Percentiles rank a stretch among this genome's conserved stretches.
Conservation (phyloP, 2,797 vertebrate genomes). For the Sebastes iracundus region DNA sequence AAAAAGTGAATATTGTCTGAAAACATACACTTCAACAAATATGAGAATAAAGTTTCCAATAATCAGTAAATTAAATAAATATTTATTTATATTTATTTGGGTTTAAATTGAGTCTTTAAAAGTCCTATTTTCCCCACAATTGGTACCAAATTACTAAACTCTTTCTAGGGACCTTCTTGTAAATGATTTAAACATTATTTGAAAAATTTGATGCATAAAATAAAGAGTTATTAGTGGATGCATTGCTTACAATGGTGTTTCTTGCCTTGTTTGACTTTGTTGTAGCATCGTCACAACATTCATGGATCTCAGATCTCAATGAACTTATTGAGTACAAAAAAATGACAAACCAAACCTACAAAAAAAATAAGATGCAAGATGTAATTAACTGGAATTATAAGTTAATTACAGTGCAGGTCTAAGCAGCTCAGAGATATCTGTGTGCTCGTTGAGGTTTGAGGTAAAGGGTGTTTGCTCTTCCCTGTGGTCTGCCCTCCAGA, state of each 20-base stretch:
- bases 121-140: background rate
- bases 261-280: background rate
- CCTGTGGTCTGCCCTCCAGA: conserved; percentile 53
- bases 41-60: background rate
- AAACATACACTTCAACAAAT: background rate
- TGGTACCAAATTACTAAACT: background rate
- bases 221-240: background rate
- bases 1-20: background rate
- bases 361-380: background rate
- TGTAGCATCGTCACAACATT: background rate
- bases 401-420: background rate
- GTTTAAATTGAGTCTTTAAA: background rate
- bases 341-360: background rate
- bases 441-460: conserved; percentile 4
- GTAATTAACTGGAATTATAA: background rate
- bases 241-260: background rate
- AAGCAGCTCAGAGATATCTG: background rate
- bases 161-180: background rate
- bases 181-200: background rate
- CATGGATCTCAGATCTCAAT: background rate
- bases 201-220: too few relatives aligned
- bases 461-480: conserved; percentile 34
- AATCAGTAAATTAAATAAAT: background rate
- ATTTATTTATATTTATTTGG: background rate
- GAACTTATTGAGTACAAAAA: background rate